Evolutionary conservation across 2,113 vertebrate genomes (phyloP).

Genomic region (Oriolus oriolus): DNA sequence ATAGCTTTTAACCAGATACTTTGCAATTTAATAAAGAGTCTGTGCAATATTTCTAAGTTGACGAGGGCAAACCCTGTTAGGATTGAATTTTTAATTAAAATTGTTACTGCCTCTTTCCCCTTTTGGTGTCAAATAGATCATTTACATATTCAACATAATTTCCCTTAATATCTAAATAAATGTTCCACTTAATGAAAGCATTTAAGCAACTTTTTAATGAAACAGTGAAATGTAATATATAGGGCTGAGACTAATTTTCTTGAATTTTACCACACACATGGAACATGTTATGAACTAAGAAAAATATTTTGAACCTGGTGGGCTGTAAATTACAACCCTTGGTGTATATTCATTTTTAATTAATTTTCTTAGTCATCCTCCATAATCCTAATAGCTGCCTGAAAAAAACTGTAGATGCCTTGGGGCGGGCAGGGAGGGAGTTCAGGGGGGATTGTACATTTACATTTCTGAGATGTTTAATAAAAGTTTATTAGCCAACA

Average conservation of each 20-base stretch:
- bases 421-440: rapidly evolving
- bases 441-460: not conserved
- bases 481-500: not conserved
- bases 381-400: not conserved
- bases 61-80: conserved; percentile 19
- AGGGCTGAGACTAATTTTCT: conserved; percentile 16
- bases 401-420: not conserved
- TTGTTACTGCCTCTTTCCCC: conserved; percentile 23
- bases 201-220: conserved; percentile 56
- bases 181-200: conserved; percentile 29
- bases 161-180: conserved; percentile 49
- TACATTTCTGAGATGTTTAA: not conserved
- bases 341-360: conserved; percentile 41
- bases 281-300: conserved; percentile 3
- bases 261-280: not conserved
- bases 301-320: conserved; percentile 30
- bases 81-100: conserved; percentile 60
- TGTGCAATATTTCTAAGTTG: conserved; percentile 36
- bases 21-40: conserved; percentile 35
- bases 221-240: conserved; percentile 50
- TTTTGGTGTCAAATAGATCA: conserved; percentile 52
- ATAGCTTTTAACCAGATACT: conserved; percentile 12
- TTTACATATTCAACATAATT: conserved; percentile 62
- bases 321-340: conserved; percentile 29
- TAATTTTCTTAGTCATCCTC: conserved; percentile 26